Conservation (phyloP, 1,140 invertebrate genomes). For the Eriocheir sinensis region DNA sequence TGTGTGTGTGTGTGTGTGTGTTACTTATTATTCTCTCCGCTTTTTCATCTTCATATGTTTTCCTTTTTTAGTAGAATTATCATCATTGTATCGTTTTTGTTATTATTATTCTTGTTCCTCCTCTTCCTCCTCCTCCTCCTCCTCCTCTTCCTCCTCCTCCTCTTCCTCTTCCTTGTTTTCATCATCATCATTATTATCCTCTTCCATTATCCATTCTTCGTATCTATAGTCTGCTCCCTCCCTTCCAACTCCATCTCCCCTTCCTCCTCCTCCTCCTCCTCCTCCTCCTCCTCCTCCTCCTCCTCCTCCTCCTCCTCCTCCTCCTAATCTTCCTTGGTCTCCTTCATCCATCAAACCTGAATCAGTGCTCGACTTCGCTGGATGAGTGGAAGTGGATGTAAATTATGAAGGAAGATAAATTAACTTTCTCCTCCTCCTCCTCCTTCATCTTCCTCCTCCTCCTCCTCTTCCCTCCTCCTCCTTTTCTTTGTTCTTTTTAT, state of each 20-base stretch:
- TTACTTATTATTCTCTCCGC: background rate
- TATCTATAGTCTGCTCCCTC: background rate
- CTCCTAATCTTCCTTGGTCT: background rate
- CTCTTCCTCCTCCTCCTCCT: background rate
- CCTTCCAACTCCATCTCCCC: background rate
- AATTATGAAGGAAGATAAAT: background rate
- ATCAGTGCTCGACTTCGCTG: background rate
- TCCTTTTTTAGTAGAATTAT: no score
- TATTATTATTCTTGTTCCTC: background rate
- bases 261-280: background rate
- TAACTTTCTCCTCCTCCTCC: background rate
- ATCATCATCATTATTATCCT: background rate
- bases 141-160: background rate
- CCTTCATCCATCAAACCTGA: background rate
- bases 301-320: background rate
- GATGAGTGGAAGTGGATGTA: background rate
- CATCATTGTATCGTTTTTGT: no score
- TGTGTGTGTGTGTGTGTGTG: slow-evolving; percentile 37
- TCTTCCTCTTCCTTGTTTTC: background rate
- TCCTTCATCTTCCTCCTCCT: background rate
- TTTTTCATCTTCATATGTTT: background rate
- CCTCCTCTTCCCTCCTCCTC: background rate
- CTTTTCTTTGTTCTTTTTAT: background rate
- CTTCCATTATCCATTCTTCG: background rate
- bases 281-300: slow-evolving; percentile 9